phyloP scores from a whole-genome alignment of 2,888 invertebrate genomes.

The Allygus modestus region DNA sequence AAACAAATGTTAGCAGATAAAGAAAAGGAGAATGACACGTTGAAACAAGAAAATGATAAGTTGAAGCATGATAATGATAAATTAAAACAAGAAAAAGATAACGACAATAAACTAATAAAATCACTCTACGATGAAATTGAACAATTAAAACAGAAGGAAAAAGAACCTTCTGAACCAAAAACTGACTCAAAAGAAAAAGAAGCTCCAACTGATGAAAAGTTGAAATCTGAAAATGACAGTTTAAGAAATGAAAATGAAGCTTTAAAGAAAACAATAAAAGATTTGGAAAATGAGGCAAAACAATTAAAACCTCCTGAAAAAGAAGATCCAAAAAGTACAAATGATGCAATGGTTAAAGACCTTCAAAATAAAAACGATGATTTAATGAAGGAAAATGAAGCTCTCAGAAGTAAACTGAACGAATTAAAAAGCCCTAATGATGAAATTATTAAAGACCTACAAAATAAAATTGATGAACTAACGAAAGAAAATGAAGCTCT shows the following conservation, averaged over 20 bases:
- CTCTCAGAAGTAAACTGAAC: background rate
- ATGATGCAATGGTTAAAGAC: background rate
- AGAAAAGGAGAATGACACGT: slow-evolving; percentile 3
- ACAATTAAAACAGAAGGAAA: background rate
- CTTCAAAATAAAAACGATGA: background rate
- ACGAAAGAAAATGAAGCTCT: slow-evolving; percentile 18
- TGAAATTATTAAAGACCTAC: background rate
- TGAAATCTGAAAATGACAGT: background rate
- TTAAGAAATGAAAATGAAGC: slow-evolving; percentile 21
- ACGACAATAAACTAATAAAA: slow-evolving; percentile 40
- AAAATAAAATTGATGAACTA: slow-evolving; percentile 15
- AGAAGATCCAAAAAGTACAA: background rate
- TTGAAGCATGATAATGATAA: slow-evolving; percentile 23
- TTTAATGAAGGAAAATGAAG: slow-evolving; percentile 22
- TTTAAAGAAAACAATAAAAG: slow-evolving; percentile 28
- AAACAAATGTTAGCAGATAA: slow-evolving; percentile 17
- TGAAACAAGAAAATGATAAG: slow-evolving; percentile 29
- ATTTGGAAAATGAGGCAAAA: slow-evolving; percentile 1
- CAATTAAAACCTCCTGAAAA: background rate
- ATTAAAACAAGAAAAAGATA: slow-evolving; percentile 35
- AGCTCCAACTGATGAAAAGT: background rate
- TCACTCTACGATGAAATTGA: slow-evolving; percentile 6
- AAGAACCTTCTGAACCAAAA: background rate
- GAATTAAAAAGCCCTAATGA: background rate
- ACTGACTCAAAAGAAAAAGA: background rate